Base-by-base conservation (phyloP, 2,797 vertebrate genomes). In the Scolopax rusticola region DNA sequence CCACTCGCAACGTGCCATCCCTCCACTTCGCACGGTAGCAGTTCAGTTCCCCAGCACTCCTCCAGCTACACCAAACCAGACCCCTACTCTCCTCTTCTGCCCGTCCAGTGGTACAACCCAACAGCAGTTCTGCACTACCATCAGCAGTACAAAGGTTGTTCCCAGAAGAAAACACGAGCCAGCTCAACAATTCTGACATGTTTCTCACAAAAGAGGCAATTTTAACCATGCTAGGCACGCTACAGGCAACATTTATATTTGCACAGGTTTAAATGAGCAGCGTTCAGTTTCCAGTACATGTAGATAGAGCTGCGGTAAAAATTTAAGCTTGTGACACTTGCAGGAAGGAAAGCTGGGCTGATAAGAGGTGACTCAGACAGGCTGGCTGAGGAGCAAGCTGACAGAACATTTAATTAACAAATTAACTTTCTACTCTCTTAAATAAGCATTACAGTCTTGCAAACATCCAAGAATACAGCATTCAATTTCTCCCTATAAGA, bases 401-500 rank as follows among this genome's bases (percentile, higher is more conserved):
- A 95, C 82, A 85, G 92, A 93, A 84, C 84, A 51, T 80, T 90
- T 94, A 95, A 96, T 96, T 95, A 97, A 89, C 67, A 87, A 92
- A 89, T 94, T 90, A 89, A 82, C 87, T 87, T 92, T 95, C 92
- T 84, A 59, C 47, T 93, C 67, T 87, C 85, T 96, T 94, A 95
- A 96, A 87, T 86, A 86, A 91, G 68, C 90, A 90, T 92, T 91
- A 93, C 45, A 70, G 41, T 71, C 78, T 69, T 76, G 51, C 57
- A 90, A 88, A 92, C 63, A 94, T 47, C 43, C 74, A 71, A 89
- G 87, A 90, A 87, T 36, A 91, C 6, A 67, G 47, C 56, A 43
- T 74, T 69, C 63, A 21, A 10, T 69, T 86, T 92, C 79, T 89
- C 91, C 89, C 36, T 75, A 38, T 73, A 59, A 74, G 53, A 51